phyloP scores from a whole-genome alignment of 2,113 vertebrate genomes.

The Pristiophorus japonicus region DNA sequence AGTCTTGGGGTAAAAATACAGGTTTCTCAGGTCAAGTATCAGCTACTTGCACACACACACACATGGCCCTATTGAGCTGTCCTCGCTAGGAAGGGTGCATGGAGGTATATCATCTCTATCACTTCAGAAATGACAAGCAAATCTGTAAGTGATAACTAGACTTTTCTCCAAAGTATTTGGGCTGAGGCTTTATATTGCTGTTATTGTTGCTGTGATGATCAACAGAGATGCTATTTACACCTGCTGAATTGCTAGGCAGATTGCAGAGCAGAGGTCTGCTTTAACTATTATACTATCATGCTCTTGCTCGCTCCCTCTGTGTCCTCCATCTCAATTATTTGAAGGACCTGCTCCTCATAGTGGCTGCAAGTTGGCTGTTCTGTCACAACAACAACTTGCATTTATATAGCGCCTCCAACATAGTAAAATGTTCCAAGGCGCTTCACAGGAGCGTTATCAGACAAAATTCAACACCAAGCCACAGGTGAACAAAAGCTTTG shows the following conservation, averaged over 20 bases:
- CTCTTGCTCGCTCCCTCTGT: not conserved
- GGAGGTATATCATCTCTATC: not conserved
- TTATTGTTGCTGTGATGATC: not conserved
- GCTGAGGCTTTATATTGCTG: not conserved
- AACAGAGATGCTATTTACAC: not conserved
- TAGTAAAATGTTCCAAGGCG: not conserved
- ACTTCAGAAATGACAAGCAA: not conserved
- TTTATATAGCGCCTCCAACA: not conserved
- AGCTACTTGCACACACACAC: not conserved
- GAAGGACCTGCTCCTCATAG: not conserved
- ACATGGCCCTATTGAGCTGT: too few relatives aligned
- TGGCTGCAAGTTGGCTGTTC: not conserved
- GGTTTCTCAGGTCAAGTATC: not conserved
- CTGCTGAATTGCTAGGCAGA: not conserved
- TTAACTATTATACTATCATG: not conserved
- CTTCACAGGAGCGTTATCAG: not conserved
- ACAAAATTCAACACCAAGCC: not conserved
- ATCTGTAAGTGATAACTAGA: not conserved
- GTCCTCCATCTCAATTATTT: not conserved
- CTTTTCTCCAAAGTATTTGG: not conserved
- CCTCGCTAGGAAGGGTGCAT: too few relatives aligned
- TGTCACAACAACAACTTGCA: not conserved
- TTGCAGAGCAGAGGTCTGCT: too few relatives aligned
- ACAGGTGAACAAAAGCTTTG: not conserved
- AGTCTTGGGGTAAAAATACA: not conserved